These are phyloP conservation scores for Unio pictorum DNA, from an alignment of 2,888 invertebrate species.

Conservation along the genomic window DNA sequence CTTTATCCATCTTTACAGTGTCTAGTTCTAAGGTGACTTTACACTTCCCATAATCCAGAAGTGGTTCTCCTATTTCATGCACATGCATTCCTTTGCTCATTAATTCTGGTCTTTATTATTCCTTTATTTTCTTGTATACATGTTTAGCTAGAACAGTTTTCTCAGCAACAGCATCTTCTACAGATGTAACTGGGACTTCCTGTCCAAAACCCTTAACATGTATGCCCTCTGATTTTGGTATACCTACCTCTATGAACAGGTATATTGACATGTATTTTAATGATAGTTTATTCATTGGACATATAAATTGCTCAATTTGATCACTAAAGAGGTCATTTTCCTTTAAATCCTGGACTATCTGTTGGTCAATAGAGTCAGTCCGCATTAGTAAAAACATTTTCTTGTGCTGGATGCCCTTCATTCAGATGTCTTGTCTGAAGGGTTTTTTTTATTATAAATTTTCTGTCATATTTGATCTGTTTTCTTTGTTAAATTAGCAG, in stretches of 20 bases:
- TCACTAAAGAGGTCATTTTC: constrained; percentile 1
- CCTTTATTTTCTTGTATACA: too few relatives aligned
- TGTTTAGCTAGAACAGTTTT: constrained; percentile 8
- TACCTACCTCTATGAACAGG: constrained; percentile 10
- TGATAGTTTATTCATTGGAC: background rate
- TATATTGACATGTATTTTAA: background rate
- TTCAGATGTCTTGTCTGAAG: background rate
- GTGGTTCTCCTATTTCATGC: too few relatives aligned
- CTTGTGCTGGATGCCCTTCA: background rate
- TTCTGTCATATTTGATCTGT: background rate
- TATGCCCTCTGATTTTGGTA: constrained; percentile 11
- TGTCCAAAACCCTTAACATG: constrained; percentile 10
- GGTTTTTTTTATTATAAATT: background rate
- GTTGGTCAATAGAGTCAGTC: constrained; percentile 12
- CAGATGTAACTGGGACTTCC: constrained; percentile 7
- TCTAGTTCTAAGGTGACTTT: too few relatives aligned
- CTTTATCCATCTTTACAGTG: too few relatives aligned
- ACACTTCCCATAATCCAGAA: too few relatives aligned
- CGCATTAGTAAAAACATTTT: constrained; percentile 18
- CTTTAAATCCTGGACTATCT: constrained; percentile 5
- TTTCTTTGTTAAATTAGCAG: background rate
- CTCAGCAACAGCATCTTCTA: constrained; percentile 11
- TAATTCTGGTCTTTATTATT: too few relatives aligned
- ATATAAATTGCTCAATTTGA: too few relatives aligned
- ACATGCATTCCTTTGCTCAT: too few relatives aligned